Percentiles rank a stretch among this genome's conserved stretches.
phyloP scores from a whole-genome alignment of 2,113 vertebrate genomes.

The Quiscalus mexicanus region DNA sequence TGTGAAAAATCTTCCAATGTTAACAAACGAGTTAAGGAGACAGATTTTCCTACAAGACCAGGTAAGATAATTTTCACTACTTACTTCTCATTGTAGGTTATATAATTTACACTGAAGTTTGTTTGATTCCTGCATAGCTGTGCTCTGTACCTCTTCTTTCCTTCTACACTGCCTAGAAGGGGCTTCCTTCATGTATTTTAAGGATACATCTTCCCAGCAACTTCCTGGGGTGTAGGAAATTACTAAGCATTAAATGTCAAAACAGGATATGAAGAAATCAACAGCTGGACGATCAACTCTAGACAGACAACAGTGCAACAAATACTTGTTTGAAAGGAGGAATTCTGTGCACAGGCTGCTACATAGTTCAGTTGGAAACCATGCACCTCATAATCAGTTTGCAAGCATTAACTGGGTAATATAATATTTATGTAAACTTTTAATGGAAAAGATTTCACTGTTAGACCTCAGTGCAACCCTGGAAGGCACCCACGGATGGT shows the following conservation, averaged over 20 bases:
- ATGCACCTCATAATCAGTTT: background rate
- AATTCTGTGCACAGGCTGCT: background rate
- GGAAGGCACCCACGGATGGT: fast-evolving
- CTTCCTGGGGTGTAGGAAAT: background rate
- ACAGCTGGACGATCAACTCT: background rate
- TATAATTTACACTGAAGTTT: background rate
- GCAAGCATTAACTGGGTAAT: background rate
- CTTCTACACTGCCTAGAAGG: background rate
- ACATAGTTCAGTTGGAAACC: background rate
- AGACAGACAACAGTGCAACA: background rate
- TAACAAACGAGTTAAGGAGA: background rate
- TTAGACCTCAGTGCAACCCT: background rate
- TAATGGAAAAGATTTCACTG: background rate
- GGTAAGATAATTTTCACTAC: background rate
- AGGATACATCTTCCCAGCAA: background rate
- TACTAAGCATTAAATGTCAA: background rate
- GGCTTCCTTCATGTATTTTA: background rate
- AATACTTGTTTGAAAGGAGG: background rate
- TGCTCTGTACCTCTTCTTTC: background rate
- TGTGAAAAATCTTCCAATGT: background rate
- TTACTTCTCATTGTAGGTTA: background rate
- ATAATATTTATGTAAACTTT: background rate
- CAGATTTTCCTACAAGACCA: background rate
- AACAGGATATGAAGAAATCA: background rate
- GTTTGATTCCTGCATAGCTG: background rate